A percentile compares a stretch with the other conserved stretches of the same genome.
Conservation (phyloP, 2,888 invertebrate genomes). For the Dynastes maya region DNA sequence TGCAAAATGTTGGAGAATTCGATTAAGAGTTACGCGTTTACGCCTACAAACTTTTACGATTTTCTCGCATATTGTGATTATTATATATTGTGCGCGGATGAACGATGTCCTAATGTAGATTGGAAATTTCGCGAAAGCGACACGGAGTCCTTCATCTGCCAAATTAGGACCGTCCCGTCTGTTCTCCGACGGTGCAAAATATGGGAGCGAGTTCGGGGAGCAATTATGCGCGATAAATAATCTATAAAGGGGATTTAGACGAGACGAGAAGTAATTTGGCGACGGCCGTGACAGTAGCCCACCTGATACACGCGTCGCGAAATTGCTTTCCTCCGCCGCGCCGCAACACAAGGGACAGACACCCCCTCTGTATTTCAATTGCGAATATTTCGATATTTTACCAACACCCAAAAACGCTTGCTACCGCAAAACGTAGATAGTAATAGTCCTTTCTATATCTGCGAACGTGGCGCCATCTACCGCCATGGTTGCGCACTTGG, state of each 20-base stretch:
- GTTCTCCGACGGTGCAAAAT: neutral
- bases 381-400: slow-evolving; percentile 24
- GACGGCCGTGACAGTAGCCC: slow-evolving; percentile 31
- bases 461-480: neutral
- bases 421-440: neutral
- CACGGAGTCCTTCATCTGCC: neutral
- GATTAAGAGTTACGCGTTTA: too few relatives aligned
- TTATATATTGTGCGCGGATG: too few relatives aligned
- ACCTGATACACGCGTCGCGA: neutral
- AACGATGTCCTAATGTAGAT: slow-evolving; percentile 12
- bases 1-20: too few relatives aligned
- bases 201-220: slow-evolving; percentile 24
- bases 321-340: neutral
- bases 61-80: too few relatives aligned
- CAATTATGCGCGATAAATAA: slow-evolving; percentile 39
- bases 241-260: slow-evolving; percentile 34
- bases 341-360: neutral
- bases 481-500: too few relatives aligned
- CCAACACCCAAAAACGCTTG: neutral
- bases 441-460: too few relatives aligned
- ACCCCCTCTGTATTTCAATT: neutral
- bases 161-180: too few relatives aligned
- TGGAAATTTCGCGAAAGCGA: slow-evolving; percentile 14
- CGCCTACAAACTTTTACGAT: too few relatives aligned
- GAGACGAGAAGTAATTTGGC: slow-evolving; percentile 27